These are phyloP conservation scores for Nomada fabriciana DNA, from an alignment of 2,888 invertebrate genomes.

Conservation along the genomic window DNA sequence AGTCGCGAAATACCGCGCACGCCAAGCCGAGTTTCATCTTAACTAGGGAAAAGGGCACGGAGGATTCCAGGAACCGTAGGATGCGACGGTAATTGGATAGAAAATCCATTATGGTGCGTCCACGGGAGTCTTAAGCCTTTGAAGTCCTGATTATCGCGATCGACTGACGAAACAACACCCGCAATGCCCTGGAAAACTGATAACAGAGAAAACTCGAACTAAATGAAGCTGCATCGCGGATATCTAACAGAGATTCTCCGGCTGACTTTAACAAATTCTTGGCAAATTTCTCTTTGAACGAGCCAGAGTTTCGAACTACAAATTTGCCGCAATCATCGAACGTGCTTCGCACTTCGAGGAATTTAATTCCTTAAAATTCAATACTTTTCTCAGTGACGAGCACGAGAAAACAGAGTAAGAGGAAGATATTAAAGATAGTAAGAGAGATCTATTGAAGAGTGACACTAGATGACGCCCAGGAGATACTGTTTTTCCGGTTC, in stretches of 20 bases:
- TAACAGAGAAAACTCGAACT: constrained; percentile 4
- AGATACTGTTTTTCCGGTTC: too few relatives aligned
- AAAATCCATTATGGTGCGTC: constrained; percentile 38
- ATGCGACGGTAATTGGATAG: constrained; percentile 44
- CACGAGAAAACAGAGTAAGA: too few relatives aligned
- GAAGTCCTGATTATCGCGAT: constrained; percentile 15
- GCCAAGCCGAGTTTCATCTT: neutral
- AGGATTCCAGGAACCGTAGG: neutral
- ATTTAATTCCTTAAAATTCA: constrained; percentile 32
- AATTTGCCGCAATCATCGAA: constrained; percentile 25
- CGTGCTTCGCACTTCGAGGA: constrained; percentile 10
- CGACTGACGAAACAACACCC: neutral
- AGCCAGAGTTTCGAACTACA: constrained; percentile 7
- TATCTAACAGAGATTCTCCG: neutral
- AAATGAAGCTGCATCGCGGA: constrained; percentile 8
- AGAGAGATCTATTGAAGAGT: too few relatives aligned
- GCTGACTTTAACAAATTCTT: constrained; percentile 6
- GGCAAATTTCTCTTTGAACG: constrained; percentile 13
- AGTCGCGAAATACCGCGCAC: constrained; percentile 43
- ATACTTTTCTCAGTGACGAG: constrained; percentile 26
- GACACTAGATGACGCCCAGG: too few relatives aligned
- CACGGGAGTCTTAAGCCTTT: constrained; percentile 4
- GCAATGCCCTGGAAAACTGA: neutral
- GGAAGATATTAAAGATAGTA: too few relatives aligned
- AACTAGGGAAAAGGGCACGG: neutral